phyloP scores from a whole-genome alignment of 2,113 vertebrate species.

The Rafetus swinhoei region DNA sequence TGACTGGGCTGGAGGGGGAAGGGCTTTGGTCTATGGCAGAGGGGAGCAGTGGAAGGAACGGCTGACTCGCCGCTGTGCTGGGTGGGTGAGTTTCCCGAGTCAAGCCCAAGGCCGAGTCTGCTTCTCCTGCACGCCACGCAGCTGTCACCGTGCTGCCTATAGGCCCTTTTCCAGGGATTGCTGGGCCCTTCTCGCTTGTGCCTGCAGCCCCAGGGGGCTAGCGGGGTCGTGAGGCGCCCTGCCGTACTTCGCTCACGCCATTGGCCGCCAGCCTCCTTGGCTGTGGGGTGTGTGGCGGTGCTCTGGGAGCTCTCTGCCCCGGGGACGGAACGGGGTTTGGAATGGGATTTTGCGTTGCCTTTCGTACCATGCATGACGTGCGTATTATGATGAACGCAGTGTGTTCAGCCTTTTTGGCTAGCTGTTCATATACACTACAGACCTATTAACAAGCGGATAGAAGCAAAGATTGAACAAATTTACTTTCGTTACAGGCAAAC shows the following conservation, averaged over 20 bases:
- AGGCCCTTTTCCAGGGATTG: too few relatives aligned
- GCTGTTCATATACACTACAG: neutral
- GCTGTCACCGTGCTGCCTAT: too few relatives aligned
- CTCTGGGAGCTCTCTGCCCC: neutral
- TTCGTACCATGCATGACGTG: accelerated
- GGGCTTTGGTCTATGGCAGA: neutral
- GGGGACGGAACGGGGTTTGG: neutral
- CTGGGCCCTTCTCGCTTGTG: neutral
- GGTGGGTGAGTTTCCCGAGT: too few relatives aligned
- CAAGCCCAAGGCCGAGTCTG: too few relatives aligned
- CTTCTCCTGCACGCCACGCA: neutral
- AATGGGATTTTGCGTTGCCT: accelerated
- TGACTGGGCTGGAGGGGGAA: neutral
- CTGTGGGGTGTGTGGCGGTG: accelerated
- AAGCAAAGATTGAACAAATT: neutral
- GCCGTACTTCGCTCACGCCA: too few relatives aligned
- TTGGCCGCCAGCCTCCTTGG: too few relatives aligned
- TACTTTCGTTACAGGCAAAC: neutral
- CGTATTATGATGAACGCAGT: accelerated
- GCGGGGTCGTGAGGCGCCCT: neutral
- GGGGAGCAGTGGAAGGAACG: neutral
- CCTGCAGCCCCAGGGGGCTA: neutral
- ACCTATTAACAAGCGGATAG: neutral
- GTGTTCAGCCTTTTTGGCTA: neutral
- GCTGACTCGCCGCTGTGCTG: too few relatives aligned